phyloP scores from a whole-genome alignment of 2,113 vertebrate species.

The Ursus arctos region DNA sequence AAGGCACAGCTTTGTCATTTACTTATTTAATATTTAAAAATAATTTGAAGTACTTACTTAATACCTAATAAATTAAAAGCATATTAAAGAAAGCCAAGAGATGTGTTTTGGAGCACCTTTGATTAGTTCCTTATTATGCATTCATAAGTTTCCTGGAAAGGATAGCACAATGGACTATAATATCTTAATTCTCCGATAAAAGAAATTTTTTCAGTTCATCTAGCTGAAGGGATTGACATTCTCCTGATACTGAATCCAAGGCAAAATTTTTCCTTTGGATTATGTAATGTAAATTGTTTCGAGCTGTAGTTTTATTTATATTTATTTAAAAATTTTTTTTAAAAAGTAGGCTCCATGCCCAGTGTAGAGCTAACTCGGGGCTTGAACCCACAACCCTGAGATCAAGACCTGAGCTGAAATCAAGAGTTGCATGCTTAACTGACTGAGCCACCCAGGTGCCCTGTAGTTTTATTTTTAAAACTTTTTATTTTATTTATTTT shows the following conservation, averaged over 20 bases:
- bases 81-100: background rate
- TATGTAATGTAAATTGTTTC: slow-evolving; percentile 18
- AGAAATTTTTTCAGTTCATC: background rate
- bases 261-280: slow-evolving; percentile 25
- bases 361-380: too few relatives aligned
- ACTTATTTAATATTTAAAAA: slow-evolving; percentile 34
- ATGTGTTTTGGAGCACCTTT: background rate
- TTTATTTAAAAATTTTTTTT: too few relatives aligned
- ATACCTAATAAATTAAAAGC: background rate
- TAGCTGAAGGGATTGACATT: background rate
- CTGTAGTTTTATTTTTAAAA: background rate
- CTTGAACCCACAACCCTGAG: too few relatives aligned
- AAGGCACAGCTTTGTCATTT: slow-evolving; percentile 4
- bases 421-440: too few relatives aligned
- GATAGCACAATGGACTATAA: background rate
- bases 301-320: background rate
- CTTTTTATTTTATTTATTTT: background rate
- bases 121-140: background rate
- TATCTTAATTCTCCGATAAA: background rate
- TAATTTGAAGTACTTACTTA: background rate
- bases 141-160: background rate
- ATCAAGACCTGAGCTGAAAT: too few relatives aligned
- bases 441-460: too few relatives aligned
- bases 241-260: background rate
- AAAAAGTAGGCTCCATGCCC: too few relatives aligned